Evolutionary conservation across 2,113 vertebrate species (phyloP).

Genomic region (Thymallus thymallus): DNA sequence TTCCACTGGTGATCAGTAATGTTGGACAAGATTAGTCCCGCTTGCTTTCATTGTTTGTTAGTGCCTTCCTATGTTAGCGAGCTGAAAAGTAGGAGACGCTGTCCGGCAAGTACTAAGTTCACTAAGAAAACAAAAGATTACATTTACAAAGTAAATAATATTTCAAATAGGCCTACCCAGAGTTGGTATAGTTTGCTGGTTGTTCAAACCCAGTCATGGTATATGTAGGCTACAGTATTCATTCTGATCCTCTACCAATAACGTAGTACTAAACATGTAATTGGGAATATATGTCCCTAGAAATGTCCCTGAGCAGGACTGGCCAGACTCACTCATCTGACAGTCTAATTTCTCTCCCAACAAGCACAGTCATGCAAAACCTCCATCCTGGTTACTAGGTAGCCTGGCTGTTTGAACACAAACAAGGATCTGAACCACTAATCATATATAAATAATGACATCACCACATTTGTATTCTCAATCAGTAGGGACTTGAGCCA

Average conservation of each 20-base stretch:
- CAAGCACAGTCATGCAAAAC: conserved; percentile 20
- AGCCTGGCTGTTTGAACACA: conserved; percentile 36
- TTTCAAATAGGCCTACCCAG: too few species aligned
- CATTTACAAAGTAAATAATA: too few species aligned
- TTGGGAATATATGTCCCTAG: conserved; percentile 9
- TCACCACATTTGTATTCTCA: conserved; percentile 41
- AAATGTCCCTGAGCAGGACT: conserved; percentile 21
- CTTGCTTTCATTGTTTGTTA: neutral
- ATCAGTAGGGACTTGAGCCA: conserved; percentile 2
- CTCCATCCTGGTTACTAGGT: conserved; percentile 29
- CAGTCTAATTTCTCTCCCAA: neutral
- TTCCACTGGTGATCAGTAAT: conserved; percentile 1
- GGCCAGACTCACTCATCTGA: neutral
- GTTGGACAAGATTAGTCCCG: neutral
- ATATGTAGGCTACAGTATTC: neutral
- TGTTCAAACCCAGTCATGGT: neutral
- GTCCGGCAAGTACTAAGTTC: neutral
- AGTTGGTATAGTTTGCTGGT: neutral
- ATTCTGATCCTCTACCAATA: neutral
- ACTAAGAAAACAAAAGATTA: too few species aligned
- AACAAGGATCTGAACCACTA: conserved; percentile 39
- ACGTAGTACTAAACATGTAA: neutral
- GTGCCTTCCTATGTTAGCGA: neutral
- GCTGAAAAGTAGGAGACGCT: neutral
- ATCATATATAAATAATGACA: conserved; percentile 56